Conservation (phyloP, 2,113 vertebrate species). For the Promerops cafer region DNA sequence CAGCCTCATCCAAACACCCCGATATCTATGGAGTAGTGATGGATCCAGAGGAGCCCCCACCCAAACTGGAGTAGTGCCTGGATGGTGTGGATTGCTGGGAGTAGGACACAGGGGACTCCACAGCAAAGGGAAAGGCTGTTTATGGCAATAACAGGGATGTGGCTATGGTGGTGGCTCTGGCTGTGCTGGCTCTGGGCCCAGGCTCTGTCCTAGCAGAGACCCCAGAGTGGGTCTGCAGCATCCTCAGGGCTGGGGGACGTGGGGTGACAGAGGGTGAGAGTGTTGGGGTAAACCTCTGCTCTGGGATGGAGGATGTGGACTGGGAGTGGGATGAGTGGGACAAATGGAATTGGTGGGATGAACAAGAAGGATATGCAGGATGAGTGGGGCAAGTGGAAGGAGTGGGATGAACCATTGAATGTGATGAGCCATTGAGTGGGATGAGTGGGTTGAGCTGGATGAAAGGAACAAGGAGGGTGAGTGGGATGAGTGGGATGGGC, state of each 20-base stretch:
- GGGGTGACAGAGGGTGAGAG: background rate
- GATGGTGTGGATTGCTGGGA: background rate
- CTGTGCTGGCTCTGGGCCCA: background rate
- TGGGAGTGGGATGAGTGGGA: background rate
- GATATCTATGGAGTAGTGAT: background rate
- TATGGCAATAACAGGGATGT: background rate
- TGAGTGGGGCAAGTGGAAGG: background rate
- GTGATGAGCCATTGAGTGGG: background rate
- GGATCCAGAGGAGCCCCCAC: background rate
- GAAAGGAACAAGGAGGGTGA: background rate
- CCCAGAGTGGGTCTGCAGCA: background rate
- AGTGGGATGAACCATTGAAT: background rate
- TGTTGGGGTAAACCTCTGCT: background rate
- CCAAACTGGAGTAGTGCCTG: background rate
- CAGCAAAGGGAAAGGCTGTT: background rate
- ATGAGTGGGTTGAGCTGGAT: background rate
- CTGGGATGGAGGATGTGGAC: background rate
- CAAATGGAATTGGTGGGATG: background rate
- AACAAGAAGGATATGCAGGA: background rate
- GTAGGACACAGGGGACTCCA: too few relatives aligned
- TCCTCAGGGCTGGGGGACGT: background rate
- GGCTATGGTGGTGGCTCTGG: background rate
- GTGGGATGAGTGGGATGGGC: background rate
- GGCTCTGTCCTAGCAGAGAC: background rate
- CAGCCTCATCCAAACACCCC: background rate